Evolutionary conservation across 2,797 vertebrate genomes (phyloP).

Genomic region (Falco concolor): DNA sequence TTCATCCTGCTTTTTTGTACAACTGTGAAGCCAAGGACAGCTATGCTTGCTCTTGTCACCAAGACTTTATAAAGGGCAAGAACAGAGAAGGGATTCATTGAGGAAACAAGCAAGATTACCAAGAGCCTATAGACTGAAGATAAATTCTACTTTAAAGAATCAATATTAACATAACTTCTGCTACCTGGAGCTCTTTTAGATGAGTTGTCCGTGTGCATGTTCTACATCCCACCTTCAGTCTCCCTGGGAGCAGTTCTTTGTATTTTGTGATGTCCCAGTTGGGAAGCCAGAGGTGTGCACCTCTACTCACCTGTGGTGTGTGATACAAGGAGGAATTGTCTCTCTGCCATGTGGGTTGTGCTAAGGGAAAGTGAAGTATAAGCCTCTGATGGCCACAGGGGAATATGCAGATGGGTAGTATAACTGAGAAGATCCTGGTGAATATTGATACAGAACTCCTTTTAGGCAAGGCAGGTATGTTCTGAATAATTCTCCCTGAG

Average conservation of each 20-base stretch:
- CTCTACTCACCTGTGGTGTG: neutral
- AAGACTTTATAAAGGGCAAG: neutral
- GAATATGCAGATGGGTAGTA: neutral
- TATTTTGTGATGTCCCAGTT: neutral
- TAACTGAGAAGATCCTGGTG: neutral
- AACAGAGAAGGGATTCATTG: neutral
- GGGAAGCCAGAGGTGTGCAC: neutral
- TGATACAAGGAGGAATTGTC: neutral
- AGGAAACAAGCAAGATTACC: neutral
- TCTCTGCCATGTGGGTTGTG: neutral
- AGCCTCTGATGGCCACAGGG: neutral
- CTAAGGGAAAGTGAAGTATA: neutral
- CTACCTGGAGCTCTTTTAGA: neutral
- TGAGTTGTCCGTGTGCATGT: neutral
- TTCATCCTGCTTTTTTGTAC: neutral
- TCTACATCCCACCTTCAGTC: neutral
- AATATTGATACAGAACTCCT: neutral
- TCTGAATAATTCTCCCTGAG: neutral
- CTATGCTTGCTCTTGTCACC: neutral
- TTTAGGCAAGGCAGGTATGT: neutral
- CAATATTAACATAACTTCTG: neutral
- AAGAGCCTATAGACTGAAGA: neutral
- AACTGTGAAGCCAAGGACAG: neutral
- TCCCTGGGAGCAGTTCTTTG: neutral
- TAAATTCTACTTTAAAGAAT: neutral